phyloP scores from a whole-genome alignment of 2,888 invertebrate genomes.

The Sturmia bella region DNA sequence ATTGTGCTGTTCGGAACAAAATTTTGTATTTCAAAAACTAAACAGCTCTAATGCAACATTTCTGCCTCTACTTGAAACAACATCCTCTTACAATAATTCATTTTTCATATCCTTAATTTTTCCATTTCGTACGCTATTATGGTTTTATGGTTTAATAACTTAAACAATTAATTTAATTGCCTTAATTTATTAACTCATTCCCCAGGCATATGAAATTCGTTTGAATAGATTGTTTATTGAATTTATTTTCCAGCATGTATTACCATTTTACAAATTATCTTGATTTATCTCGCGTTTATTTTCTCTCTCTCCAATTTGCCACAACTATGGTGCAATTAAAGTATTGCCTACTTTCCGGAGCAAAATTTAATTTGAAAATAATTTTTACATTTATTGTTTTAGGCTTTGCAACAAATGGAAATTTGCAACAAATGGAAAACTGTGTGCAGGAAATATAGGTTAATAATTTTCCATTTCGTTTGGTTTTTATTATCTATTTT shows the following conservation, averaged over 20 bases:
- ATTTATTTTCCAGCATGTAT: not conserved
- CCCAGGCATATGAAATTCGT: not conserved
- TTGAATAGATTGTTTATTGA: not conserved
- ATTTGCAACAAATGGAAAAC: conserved; percentile 13
- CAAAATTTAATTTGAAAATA: conserved; percentile 50
- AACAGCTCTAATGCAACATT: too few relatives aligned
- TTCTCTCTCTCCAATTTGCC: not conserved
- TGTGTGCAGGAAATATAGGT: conserved; percentile 44
- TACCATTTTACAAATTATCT: not conserved
- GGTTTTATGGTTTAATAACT: too few relatives aligned
- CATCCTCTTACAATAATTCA: too few relatives aligned
- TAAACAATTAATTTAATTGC: not conserved
- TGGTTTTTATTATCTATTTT: conserved; percentile 41
- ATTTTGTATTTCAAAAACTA: too few relatives aligned
- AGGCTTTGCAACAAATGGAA: not conserved
- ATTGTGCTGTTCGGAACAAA: too few relatives aligned
- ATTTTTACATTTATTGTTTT: conserved; percentile 49
- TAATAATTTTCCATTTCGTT: conserved; percentile 54
- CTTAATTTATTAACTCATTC: not conserved
- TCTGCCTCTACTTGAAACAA: too few relatives aligned
- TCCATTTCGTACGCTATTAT: too few relatives aligned
- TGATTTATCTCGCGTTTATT: not conserved
- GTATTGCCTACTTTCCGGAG: conserved; percentile 21
- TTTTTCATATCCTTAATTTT: too few relatives aligned
- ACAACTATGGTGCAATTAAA: conserved; percentile 2